Base-by-base conservation (phyloP, 2,888 invertebrate species). In the Disparrhopalites patrizii region DNA sequence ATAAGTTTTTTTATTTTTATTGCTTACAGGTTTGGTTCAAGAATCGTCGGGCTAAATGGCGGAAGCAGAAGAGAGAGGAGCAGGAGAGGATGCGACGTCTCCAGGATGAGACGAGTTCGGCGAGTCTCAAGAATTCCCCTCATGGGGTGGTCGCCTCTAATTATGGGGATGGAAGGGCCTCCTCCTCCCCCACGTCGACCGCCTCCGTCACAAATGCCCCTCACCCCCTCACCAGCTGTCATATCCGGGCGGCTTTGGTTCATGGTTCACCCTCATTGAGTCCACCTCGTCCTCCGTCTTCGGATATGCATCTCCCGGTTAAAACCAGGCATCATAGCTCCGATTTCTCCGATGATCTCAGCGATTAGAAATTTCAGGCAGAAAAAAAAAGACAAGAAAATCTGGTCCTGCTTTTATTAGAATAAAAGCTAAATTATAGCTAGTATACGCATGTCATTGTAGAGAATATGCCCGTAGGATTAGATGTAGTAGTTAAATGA, bases 31-130 rank as follows among this genome's bases (percentile, higher is more conserved):
- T 95, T 95, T 79, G 86, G 95, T 25, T 95, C 81, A 95, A 95
- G 81, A 95, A 95, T 79, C 86, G 95, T 23, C 85, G 95, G 40
- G 95, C 95, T 75, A 96, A 95, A 82, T 95, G 94, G 94, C 86
- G 95, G 74, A 95, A 95, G 78, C 93, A 93, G 79, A 94, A 94
- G 79, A 86, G 94, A 1, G 95, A 82, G 70, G 80, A 81, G 64
- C 81, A 81, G 63, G 79, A 79, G 60, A 89, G 79, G 88, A 90
- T 79, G 88, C 91, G 80, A 67, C 90, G 91, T 80, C 79, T 91
- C 69, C 91, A 91, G 78, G 88, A 91, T 79, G 91, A 91, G 78
- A 61, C 70, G 2, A 73, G 70, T n/a, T 91, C 91, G 78, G 61
- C 70, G 2, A 73, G 70, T n/a, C 33, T 58, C 8, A 47, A 61